Percentiles rank a stretch among this genome's conserved stretches.
phyloP scores from a whole-genome alignment of 2,113 vertebrate genomes.

The Girardinichthys multiradiatus region DNA sequence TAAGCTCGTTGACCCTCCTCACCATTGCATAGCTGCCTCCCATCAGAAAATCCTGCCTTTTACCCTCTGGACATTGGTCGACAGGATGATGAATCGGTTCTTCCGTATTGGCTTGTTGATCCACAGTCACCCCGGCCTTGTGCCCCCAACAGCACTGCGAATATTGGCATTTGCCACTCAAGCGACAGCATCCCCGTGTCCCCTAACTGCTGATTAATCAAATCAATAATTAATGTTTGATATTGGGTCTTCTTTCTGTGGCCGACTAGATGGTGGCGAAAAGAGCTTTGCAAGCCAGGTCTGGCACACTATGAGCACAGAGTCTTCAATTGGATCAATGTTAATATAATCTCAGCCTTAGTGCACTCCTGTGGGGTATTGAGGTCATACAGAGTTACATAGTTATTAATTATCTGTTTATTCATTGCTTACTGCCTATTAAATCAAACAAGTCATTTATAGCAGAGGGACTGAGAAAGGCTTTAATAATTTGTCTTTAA shows the following conservation, averaged over 20 bases:
- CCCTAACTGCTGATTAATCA: slow-evolving; percentile 89
- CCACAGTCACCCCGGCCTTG: slow-evolving; percentile 75
- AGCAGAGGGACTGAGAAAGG: slow-evolving; percentile 1
- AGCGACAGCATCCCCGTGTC: slow-evolving; percentile 74
- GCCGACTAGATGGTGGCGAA: slow-evolving; percentile 70
- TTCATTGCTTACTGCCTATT: slow-evolving; percentile 61
- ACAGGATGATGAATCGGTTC: slow-evolving; percentile 93
- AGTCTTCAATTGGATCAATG: slow-evolving; percentile 79
- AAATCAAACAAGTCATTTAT: slow-evolving; percentile 31
- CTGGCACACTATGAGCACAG: slow-evolving; percentile 56
- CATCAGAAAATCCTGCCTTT: slow-evolving; percentile 82
- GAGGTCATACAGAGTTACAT: slow-evolving; percentile 70
- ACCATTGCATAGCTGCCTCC: slow-evolving; percentile 65
- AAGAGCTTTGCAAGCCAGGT: slow-evolving; percentile 71
- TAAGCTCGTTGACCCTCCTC: slow-evolving; percentile 47
- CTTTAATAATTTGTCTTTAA: slow-evolving; percentile 2
- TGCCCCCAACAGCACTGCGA: slow-evolving; percentile 63
- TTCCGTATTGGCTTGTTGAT: slow-evolving; percentile 89
- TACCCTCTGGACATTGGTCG: slow-evolving; percentile 80
- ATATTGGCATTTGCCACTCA: slow-evolving; percentile 98
- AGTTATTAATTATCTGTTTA: slow-evolving; percentile 54
- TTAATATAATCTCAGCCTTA: slow-evolving; percentile 75
- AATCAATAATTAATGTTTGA: slow-evolving; percentile 92
- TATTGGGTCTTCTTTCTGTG: slow-evolving; percentile 78
- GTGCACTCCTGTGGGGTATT: slow-evolving; percentile 56